Conservation (phyloP, 2,888 invertebrate genomes). For the Drosophila ustulata region DNA sequence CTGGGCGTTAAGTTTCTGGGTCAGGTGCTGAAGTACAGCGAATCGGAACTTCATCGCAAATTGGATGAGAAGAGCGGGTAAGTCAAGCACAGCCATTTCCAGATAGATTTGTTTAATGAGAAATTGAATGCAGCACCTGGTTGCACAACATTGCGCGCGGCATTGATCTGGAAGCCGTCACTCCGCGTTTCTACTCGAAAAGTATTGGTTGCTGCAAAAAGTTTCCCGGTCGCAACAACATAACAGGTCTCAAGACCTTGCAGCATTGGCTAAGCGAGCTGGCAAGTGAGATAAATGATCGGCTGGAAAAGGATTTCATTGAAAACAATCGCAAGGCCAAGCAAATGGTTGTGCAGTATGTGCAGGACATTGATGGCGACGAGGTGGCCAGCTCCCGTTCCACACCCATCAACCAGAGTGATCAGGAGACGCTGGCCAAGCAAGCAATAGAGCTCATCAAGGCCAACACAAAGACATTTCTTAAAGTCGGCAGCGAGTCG, state of each 20-base stretch:
- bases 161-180: slow-evolving; percentile 94
- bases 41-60: slow-evolving; percentile 89
- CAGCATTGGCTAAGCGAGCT: slow-evolving; percentile 93
- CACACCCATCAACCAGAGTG: slow-evolving; percentile 87
- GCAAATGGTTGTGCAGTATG: slow-evolving; percentile 91
- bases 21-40: slow-evolving; percentile 90
- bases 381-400: slow-evolving; percentile 89
- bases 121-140: slow-evolving; percentile 88
- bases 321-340: slow-evolving; percentile 93
- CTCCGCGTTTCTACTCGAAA: slow-evolving; percentile 93
- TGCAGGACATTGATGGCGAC: slow-evolving; percentile 86
- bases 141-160: slow-evolving; percentile 94
- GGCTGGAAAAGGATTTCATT: slow-evolving; percentile 91
- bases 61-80: slow-evolving; percentile 96
- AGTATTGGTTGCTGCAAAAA: slow-evolving; percentile 98
- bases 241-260: slow-evolving; percentile 88
- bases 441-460: slow-evolving; percentile 89
- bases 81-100: slow-evolving; percentile 44
- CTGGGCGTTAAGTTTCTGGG: slow-evolving; percentile 92
- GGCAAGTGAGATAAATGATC: slow-evolving; percentile 92
- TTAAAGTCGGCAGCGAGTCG: slow-evolving; percentile 76
- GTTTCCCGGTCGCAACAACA: slow-evolving; percentile 92
- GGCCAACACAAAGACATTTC: slow-evolving; percentile 86
- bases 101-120: not conserved
- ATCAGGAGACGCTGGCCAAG: slow-evolving; percentile 88